Evolutionary conservation across 2,797 vertebrate species (phyloP), one percentile per base, ranked within the genome.

Genomic region (Falco novaeseelandiae): DNA sequence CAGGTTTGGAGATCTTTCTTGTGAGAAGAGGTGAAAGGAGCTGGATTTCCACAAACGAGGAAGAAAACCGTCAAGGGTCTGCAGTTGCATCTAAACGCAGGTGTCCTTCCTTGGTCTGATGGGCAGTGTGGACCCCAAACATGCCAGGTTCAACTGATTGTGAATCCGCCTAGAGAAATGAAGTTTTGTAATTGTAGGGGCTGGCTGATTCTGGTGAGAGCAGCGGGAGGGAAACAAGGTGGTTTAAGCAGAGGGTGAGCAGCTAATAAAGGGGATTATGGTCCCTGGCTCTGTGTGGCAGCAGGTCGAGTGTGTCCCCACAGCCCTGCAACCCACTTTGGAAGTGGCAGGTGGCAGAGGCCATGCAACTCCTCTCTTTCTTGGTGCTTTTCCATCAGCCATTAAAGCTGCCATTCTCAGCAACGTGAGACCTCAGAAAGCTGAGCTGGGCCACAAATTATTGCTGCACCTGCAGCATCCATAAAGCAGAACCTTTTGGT

Each of bases 401-500:
- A 12, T 40, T 9, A 49, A 67, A 79, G 59, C 51, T 73, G 36
- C 71, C 72, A 2, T 26, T 52, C 66, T 54, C 62, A 87, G 42
- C 71, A n/a, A 4, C 3, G 44, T 0, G 6, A 83, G 76, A 49
- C 30, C 36, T 76, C 65, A 30, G 83, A 61, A 87, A 57, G n/a
- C 78, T 34, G 74, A 71, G 73, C 74, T 44, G 6, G 57, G 66
- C 85, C 66, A 7, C 7, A 16, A 80, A 46, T 93, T 87, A 80
- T 87, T 87, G 74, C 63, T 74, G 26, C 63, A 61, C 73, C 66
- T 72, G 80, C 80, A 90, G 36, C 86, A 73, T 84, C 87, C 74
- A 5, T 80, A 87, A 82, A 90, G 66, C 40, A 49, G 51, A 82
- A 52, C 27, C 4, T 87, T 94, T 96, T 89, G 48, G 69, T 93